These are phyloP conservation scores for Acrobasis suavella DNA, from an alignment of 2,888 invertebrate genomes.

Conservation along the genomic window DNA sequence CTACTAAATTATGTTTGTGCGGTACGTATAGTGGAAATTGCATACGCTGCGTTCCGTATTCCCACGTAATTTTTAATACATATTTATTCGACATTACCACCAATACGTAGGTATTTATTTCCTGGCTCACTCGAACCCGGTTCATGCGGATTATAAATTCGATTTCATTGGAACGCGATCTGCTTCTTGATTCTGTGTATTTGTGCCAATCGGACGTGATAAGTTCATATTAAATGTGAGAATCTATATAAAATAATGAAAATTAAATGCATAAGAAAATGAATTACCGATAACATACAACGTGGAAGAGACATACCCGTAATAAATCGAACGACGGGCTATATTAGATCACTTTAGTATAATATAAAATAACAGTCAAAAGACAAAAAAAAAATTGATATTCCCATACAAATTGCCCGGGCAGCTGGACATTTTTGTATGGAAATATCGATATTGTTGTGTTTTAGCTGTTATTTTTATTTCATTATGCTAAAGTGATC, in stretches of 20 bases:
- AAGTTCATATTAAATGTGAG: neutral
- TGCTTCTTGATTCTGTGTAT: conserved; percentile 12
- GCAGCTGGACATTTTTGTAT: no score
- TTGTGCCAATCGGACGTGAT: neutral
- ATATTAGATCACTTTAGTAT: no score
- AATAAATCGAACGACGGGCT: no score
- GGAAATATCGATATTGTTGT: no score
- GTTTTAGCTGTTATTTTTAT: no score
- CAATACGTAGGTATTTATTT: conserved; percentile 50
- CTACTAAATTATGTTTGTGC: neutral
- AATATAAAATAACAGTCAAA: no score
- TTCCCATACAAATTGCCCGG: no score
- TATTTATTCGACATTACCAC: conserved; percentile 66
- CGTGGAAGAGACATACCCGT: no score
- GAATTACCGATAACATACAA: no score
- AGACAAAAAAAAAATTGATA: no score
- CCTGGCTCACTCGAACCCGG: conserved; percentile 30
- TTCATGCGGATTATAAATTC: conserved; percentile 23
- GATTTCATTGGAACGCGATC: conserved; percentile 19
- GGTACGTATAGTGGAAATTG: conserved; percentile 8
- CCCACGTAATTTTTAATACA: conserved; percentile 71
- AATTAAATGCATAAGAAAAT: no score
- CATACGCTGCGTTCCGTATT: conserved; percentile 30
- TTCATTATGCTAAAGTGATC: no score
- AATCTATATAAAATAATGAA: neutral